Percentiles rank a stretch among this genome's conserved stretches.
Conservation (phyloP, 1,140 invertebrate genomes). For the Drosophila triauraria region DNA sequence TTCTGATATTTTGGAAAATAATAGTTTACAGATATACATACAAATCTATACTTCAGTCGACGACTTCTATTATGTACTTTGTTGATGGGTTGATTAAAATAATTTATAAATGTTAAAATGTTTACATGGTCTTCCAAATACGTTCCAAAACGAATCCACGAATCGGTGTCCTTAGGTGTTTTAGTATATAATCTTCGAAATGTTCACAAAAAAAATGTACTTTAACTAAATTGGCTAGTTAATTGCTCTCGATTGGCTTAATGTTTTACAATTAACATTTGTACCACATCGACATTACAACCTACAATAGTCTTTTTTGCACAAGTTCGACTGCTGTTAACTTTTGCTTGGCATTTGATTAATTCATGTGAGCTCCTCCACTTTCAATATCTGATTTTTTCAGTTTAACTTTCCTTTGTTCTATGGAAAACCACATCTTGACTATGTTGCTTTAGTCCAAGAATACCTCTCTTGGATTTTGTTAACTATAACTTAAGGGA, state of each 20-base stretch:
- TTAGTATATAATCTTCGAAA: conserved; percentile 15
- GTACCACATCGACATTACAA: conserved; percentile 34
- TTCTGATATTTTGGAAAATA: neutral
- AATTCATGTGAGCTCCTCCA: neutral
- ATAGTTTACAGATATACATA: neutral
- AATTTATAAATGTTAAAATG: conserved; percentile 9
- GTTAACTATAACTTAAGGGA: conserved; percentile 43
- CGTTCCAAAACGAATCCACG: neutral
- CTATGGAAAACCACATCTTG: neutral
- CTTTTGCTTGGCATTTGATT: conserved; percentile 32
- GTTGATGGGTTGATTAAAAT: neutral
- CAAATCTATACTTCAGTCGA: conserved; percentile 3
- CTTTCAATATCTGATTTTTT: neutral
- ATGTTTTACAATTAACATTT: conserved; percentile 41
- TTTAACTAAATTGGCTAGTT: conserved; percentile 66
- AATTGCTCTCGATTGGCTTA: conserved; percentile 26
- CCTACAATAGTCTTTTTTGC: conserved; percentile 15
- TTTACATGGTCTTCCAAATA: neutral
- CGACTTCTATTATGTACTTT: neutral
- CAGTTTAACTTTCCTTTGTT: neutral
- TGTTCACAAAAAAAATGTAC: conserved; percentile 20
- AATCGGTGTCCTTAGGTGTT: conserved; percentile 4
- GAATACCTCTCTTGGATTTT: conserved; percentile 16
- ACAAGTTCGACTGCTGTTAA: conserved; percentile 22
- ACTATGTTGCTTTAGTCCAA: neutral